Conservation (phyloP, 1,140 invertebrate genomes). For the Aphidius gifuensis region DNA sequence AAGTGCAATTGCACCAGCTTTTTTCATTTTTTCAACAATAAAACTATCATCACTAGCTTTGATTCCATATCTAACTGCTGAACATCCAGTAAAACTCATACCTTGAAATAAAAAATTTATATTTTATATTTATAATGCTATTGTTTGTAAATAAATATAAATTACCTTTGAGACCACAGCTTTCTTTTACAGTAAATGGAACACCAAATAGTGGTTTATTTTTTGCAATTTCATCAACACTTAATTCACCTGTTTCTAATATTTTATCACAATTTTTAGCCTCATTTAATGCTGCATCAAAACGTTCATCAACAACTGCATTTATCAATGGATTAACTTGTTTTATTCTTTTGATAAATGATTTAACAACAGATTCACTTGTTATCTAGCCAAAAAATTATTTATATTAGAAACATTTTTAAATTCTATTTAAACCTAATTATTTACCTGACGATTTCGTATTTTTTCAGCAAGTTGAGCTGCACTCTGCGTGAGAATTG, state of each 20-base stretch:
- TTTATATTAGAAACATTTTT: not conserved
- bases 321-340: conserved; percentile 73
- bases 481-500: conserved; percentile 42
- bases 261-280: conserved; percentile 62
- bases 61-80: conserved; percentile 56
- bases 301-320: conserved; percentile 72
- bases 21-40: conserved; percentile 59
- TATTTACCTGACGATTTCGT: conserved; percentile 49
- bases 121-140: not conserved
- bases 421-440: not conserved
- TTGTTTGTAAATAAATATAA: not conserved
- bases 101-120: conserved; percentile 44
- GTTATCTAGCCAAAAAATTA: conserved; percentile 50
- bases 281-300: conserved; percentile 65
- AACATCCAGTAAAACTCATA: conserved; percentile 65
- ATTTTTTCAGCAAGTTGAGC: conserved; percentile 47
- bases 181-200: conserved; percentile 77
- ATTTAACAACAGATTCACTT: conserved; percentile 62
- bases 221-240: conserved; percentile 43
- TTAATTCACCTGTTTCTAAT: conserved; percentile 45
- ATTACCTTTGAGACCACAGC: conserved; percentile 64
- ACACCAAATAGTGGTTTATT: conserved; percentile 71
- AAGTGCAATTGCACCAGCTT: conserved; percentile 75
- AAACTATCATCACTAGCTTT: conserved; percentile 63
- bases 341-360: conserved; percentile 67